Evolutionary conservation across 1,140 invertebrate genomes (phyloP).

Genomic region (Caenorhabditis latens): DNA sequence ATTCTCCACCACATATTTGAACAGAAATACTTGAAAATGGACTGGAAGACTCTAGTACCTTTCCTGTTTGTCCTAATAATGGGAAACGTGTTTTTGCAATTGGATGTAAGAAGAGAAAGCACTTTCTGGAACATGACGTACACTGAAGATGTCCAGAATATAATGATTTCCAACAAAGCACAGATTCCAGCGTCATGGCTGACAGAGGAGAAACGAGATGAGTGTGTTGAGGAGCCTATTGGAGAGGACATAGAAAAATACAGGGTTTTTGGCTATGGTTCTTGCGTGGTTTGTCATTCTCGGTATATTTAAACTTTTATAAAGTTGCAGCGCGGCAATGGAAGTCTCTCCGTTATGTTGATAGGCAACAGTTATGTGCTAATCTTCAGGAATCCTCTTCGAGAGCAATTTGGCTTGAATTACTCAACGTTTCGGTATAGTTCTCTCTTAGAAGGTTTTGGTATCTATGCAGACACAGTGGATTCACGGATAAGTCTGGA

Average conservation of each 20-base stretch:
- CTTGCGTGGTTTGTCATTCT: too few species aligned
- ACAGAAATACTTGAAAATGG: too few species aligned
- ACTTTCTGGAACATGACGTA: too few species aligned
- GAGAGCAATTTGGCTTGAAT: neutral
- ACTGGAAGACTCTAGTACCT: too few species aligned
- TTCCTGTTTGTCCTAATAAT: too few species aligned
- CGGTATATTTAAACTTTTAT: neutral
- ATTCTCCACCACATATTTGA: too few species aligned
- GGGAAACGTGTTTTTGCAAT: too few species aligned
- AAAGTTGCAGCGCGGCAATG: neutral
- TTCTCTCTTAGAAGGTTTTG: neutral
- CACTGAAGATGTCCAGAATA: too few species aligned
- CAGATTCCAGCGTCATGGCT: too few species aligned
- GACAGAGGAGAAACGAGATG: too few species aligned
- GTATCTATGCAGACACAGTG: neutral
- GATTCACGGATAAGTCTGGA: neutral
- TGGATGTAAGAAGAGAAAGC: too few species aligned
- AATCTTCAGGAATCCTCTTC: neutral
- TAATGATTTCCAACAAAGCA: too few species aligned
- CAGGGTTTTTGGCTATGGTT: neutral
- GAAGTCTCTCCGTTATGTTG: neutral
- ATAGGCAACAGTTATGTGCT: conserved; percentile 47
- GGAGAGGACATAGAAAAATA: neutral
- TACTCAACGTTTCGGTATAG: neutral
- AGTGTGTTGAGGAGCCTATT: neutral